phyloP scores from a whole-genome alignment of 2,888 invertebrate genomes.

The Spisula subtruncata region DNA sequence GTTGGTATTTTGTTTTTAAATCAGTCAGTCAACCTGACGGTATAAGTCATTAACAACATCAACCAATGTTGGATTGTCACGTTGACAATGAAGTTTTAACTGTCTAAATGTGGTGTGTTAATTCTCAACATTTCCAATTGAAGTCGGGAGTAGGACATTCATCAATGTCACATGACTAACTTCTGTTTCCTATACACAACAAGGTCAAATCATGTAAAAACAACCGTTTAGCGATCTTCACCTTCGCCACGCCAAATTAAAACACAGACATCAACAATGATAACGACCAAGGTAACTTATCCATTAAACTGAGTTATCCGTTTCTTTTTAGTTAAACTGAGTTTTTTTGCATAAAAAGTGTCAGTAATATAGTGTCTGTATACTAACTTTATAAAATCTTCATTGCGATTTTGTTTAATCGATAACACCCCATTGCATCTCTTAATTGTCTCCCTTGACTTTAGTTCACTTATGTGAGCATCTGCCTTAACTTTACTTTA shows the following conservation, averaged over 20 bases:
- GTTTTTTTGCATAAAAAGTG: too few relatives aligned
- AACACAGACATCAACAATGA: background rate
- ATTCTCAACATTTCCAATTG: conserved; percentile 19
- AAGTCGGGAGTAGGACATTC: background rate
- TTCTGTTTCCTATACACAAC: background rate
- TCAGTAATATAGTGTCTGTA: too few relatives aligned
- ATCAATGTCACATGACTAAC: conserved; percentile 18
- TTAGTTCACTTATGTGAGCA: too few relatives aligned
- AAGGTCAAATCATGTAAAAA: conserved; percentile 20
- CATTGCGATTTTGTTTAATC: too few relatives aligned
- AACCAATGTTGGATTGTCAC: background rate
- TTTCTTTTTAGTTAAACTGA: too few relatives aligned
- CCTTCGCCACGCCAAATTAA: background rate
- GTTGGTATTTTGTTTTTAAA: background rate
- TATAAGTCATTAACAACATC: background rate
- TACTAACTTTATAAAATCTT: too few relatives aligned
- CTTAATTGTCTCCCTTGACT: too few relatives aligned
- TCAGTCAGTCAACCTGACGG: background rate
- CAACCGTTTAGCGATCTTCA: background rate
- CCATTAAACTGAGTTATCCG: too few relatives aligned
- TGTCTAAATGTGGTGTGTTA: background rate
- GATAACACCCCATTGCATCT: too few relatives aligned
- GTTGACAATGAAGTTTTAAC: background rate
- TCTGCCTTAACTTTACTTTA: too few relatives aligned
- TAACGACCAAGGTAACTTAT: background rate